These are phyloP conservation scores for Rhorus exstirpatorius DNA, from an alignment of 2,888 invertebrate species.

Conservation along the genomic window DNA sequence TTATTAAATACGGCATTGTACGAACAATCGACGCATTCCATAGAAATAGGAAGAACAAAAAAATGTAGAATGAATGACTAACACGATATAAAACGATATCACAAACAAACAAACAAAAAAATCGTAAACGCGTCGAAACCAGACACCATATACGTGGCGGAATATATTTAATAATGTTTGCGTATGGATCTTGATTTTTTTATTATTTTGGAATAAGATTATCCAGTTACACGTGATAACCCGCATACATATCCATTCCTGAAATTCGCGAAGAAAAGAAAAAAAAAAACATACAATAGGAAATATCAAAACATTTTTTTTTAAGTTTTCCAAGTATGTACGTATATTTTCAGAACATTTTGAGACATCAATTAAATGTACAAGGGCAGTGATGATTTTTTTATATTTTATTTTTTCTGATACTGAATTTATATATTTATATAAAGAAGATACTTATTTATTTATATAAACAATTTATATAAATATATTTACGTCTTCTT, in stretches of 20 bases:
- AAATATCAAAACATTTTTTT: slow-evolving; percentile 6
- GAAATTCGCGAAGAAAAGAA: slow-evolving; percentile 16
- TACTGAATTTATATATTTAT: too few relatives aligned
- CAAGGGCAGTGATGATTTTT: slow-evolving; percentile 54
- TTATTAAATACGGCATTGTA: slow-evolving; percentile 48
- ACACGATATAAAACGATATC: slow-evolving; percentile 7
- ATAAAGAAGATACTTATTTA: too few relatives aligned
- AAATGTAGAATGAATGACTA: slow-evolving; percentile 50
- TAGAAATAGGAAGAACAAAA: slow-evolving; percentile 55
- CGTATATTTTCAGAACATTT: slow-evolving; percentile 59
- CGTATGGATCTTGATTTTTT: slow-evolving; percentile 27
- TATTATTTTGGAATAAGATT: too few relatives aligned
- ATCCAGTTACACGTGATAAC: slow-evolving; percentile 19
- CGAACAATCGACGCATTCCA: slow-evolving; percentile 69
- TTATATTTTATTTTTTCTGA: slow-evolving; percentile 30
- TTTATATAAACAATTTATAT: too few relatives aligned
- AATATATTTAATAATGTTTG: slow-evolving; percentile 27
- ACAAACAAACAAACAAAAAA: slow-evolving; percentile 49
- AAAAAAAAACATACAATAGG: slow-evolving; percentile 15
- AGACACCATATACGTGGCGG: neutral
- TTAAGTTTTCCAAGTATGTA: slow-evolving; percentile 24
- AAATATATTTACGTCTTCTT: too few relatives aligned
- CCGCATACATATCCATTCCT: slow-evolving; percentile 61
- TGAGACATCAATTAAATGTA: slow-evolving; percentile 50
- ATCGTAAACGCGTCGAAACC: slow-evolving; percentile 40